Evolutionary conservation across 2,888 invertebrate species (phyloP).

Genomic region (Conus canariensis): DNA sequence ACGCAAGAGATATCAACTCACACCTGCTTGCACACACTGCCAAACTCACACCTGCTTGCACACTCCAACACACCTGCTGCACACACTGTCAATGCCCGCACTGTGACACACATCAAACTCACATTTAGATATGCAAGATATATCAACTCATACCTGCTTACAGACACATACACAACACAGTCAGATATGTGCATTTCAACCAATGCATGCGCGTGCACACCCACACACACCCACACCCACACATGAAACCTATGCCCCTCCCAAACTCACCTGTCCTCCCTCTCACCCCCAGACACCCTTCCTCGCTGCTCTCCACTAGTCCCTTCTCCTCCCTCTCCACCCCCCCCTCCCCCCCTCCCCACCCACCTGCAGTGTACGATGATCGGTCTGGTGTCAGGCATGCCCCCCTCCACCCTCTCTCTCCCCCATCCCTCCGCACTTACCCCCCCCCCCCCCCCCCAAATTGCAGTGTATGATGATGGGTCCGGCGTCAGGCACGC

Average conservation of each 20-base stretch:
- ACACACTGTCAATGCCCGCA: slow-evolving; percentile 90
- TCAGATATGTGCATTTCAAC: not conserved
- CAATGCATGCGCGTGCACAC: not conserved
- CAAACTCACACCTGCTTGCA: not conserved
- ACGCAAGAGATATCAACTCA: not conserved
- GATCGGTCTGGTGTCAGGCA: too few relatives aligned
- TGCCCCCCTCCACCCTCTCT: not conserved
- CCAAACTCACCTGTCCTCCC: not conserved
- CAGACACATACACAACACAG: not conserved
- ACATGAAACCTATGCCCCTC: too few relatives aligned
- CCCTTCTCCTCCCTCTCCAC: not conserved
- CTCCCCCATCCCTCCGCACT: not conserved
- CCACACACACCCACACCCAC: too few relatives aligned
- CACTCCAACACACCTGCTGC: not conserved
- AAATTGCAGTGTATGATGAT: slow-evolving; percentile 88
- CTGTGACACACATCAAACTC: slow-evolving; percentile 80
- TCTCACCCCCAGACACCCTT: not conserved
- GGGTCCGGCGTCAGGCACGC: slow-evolving; percentile 83
- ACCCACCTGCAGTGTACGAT: not conserved
- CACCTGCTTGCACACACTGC: not conserved
- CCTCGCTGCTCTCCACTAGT: not conserved
- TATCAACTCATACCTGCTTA: not conserved
- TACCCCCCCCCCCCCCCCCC: slow-evolving; percentile 20
- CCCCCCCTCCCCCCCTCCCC: not conserved
- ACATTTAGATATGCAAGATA: not conserved